These are phyloP conservation scores for Bubalus kerabau DNA, from an alignment of 2,113 vertebrate species.

Conservation along the genomic window DNA sequence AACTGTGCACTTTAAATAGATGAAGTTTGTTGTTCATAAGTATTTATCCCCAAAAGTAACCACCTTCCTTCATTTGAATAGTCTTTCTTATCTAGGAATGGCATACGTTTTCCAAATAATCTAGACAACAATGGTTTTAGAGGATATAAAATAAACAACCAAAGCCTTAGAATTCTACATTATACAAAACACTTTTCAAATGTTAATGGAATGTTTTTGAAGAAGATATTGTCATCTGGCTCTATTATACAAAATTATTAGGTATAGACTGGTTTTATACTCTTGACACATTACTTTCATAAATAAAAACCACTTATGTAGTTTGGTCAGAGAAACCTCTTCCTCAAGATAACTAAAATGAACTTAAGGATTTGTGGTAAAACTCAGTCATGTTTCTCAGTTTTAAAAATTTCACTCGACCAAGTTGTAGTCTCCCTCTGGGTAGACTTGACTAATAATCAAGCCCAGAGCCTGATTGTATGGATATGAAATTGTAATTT, in stretches of 20 bases:
- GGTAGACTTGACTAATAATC: not conserved
- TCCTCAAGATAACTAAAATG: not conserved
- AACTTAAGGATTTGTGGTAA: not conserved
- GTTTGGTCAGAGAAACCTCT: not conserved
- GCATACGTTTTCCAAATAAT: not conserved
- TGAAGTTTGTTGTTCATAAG: not conserved
- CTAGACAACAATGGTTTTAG: not conserved
- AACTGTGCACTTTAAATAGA: not conserved
- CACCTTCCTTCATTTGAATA: not conserved
- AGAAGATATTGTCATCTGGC: not conserved
- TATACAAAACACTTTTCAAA: not conserved
- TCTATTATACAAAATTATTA: not conserved
- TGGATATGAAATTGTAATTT: not conserved
- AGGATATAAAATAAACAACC: not conserved
- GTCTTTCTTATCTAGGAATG: not conserved
- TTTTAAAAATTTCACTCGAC: not conserved
- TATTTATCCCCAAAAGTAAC: not conserved
- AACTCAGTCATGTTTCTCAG: not conserved
- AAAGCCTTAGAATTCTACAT: not conserved
- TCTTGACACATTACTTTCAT: not conserved
- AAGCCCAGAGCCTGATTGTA: not conserved
- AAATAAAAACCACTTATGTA: not conserved
- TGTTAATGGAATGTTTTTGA: not conserved
- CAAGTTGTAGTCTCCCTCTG: not conserved
- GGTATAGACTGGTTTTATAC: not conserved